Percentiles rank a stretch among this genome's conserved stretches.
phyloP scores from a whole-genome alignment of 2,797 vertebrate genomes.

The Gobio occitaniae region DNA sequence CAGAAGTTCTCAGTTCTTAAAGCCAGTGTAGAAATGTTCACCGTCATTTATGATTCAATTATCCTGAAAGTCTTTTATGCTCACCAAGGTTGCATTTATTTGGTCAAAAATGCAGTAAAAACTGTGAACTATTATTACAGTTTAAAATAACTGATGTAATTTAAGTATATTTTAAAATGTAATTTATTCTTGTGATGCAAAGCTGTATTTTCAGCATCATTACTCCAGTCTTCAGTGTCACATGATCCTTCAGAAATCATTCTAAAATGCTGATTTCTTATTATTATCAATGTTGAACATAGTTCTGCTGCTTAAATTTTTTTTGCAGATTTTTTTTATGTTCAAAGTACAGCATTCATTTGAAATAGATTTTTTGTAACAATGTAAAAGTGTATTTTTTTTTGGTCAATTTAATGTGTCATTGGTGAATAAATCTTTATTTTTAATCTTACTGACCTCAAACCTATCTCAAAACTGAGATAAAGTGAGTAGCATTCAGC shows the following conservation, averaged over 20 bases:
- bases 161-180: not conserved
- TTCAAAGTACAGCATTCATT: not conserved
- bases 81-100: constrained; percentile 13
- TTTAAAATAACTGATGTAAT: not conserved
- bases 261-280: not conserved
- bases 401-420: not conserved
- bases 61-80: not conserved
- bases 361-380: not conserved
- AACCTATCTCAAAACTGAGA: not conserved
- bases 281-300: not conserved
- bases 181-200: not conserved
- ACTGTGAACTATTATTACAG: not conserved
- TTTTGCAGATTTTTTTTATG: not conserved
- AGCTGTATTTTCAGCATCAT: not conserved
- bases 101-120: not conserved
- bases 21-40: not conserved
- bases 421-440: not conserved
- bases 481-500: not conserved
- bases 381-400: not conserved
- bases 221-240: not conserved
- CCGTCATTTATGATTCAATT: not conserved
- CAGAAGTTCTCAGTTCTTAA: not conserved
- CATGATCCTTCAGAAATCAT: not conserved
- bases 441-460: not conserved
- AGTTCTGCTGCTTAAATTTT: not conserved